Evolutionary conservation across 2,797 vertebrate genomes (phyloP).

Genomic region (Tympanoctomys barrerae): DNA sequence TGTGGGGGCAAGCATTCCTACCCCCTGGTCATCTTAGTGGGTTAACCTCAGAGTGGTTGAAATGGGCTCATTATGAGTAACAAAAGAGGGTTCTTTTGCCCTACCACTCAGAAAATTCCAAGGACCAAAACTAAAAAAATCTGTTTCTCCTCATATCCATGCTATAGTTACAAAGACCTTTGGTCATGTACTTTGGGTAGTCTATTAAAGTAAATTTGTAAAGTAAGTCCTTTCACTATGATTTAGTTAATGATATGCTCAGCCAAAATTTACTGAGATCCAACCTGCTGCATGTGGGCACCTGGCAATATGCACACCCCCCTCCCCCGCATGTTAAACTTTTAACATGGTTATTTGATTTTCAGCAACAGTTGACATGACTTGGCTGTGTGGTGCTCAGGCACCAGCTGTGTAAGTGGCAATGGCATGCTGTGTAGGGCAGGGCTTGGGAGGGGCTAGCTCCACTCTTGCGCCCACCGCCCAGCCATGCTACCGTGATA

Average conservation of each 20-base stretch:
- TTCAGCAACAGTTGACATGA: not conserved
- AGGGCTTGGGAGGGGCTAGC: not conserved
- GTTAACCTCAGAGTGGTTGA: not conserved
- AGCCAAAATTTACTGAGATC: not conserved
- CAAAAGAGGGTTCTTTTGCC: not conserved
- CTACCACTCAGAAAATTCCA: not conserved
- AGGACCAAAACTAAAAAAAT: not conserved
- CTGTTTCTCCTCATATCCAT: not conserved
- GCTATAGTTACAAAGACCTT: not conserved
- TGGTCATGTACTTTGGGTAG: not conserved
- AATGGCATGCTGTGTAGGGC: not conserved
- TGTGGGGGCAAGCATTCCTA: not conserved
- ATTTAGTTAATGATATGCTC: not conserved
- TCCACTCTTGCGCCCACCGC: not conserved
- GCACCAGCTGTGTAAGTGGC: not conserved
- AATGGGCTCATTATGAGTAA: not conserved
- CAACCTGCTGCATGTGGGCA: not conserved
- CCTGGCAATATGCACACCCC: not conserved
- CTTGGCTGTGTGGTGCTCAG: not conserved
- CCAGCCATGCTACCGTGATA: not conserved
- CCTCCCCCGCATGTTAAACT: not conserved
- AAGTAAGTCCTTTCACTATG: not conserved
- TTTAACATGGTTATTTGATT: not conserved
- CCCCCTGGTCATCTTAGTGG: too few species aligned
- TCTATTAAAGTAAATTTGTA: conserved; percentile 37